A percentile compares a stretch with the other conserved stretches of the same genome.
phyloP scores from a whole-genome alignment of 2,113 vertebrate genomes.

The Burhinus oedicnemus region DNA sequence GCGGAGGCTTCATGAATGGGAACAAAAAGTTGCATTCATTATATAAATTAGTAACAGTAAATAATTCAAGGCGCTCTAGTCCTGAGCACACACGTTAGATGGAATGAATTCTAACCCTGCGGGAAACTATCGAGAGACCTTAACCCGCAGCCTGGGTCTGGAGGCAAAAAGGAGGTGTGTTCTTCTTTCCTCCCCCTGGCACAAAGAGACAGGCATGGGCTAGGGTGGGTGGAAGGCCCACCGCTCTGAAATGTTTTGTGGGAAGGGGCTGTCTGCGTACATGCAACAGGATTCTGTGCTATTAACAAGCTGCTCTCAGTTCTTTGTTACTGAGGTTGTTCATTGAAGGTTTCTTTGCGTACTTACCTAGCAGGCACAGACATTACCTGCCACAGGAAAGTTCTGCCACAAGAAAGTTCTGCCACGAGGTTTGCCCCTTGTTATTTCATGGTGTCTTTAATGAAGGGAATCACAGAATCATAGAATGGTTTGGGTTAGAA shows the following conservation, averaged over 20 bases:
- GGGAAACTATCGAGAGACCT: not conserved
- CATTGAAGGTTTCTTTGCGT: not conserved
- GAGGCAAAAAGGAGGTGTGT: not conserved
- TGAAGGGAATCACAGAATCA: not conserved
- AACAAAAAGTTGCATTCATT: conserved; percentile 31
- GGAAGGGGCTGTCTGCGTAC: not conserved
- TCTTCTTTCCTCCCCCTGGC: rapidly evolving
- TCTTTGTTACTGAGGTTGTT: not conserved
- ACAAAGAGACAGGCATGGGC: not conserved
- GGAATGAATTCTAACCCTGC: not conserved
- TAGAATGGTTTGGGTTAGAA: no score
- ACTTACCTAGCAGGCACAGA: not conserved
- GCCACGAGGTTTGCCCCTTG: not conserved
- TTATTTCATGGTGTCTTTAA: not conserved
- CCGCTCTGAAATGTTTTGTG: not conserved
- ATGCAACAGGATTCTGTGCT: not conserved
- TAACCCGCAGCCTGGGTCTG: not conserved
- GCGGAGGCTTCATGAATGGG: not conserved
- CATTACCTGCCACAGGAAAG: not conserved
- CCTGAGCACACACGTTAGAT: not conserved
- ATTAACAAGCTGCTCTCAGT: not conserved
- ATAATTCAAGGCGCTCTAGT: not conserved
- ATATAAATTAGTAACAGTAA: not conserved
- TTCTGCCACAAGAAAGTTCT: not conserved
- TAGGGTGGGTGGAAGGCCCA: not conserved